Evolutionary conservation across 1,140 invertebrate genomes (phyloP).

Genomic region (Drosophila biarmipes): DNA sequence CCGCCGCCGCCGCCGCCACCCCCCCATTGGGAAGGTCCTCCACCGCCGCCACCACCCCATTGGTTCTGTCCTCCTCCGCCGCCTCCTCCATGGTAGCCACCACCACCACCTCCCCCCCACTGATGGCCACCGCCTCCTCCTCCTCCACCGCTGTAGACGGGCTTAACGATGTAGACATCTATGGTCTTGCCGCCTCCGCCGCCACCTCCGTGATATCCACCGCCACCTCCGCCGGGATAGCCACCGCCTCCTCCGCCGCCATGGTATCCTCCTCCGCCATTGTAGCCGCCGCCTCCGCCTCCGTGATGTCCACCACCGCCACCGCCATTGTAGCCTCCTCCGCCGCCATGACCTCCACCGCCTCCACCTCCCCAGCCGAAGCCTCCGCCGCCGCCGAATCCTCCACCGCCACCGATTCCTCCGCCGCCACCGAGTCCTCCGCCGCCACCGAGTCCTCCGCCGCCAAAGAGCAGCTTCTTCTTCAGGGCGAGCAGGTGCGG

Average conservation of each 20-base stretch:
- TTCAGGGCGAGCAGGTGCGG: conserved; percentile 58
- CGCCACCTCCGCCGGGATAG: conserved; percentile 18
- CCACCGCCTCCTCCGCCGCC: conserved; percentile 27
- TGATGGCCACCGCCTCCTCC: conserved; percentile 24
- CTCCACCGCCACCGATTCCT: conserved; percentile 29
- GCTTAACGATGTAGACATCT: conserved; percentile 52
- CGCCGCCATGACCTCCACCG: conserved; percentile 27
- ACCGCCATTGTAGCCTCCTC: conserved; percentile 12
- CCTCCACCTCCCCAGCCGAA: conserved; percentile 19
- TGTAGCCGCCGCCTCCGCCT: conserved; percentile 17
- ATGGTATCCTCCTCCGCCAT: conserved; percentile 16
- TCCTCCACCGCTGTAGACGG: conserved; percentile 15
- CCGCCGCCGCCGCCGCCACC: conserved; percentile 39
- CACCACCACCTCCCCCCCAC: conserved; percentile 17
- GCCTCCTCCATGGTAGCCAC: conserved; percentile 30
- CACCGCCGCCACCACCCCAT: conserved; percentile 35
- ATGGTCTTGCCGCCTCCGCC: conserved; percentile 23
- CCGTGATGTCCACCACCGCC: conserved; percentile 7
- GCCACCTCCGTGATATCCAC: conserved; percentile 16
- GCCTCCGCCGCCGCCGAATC: conserved; percentile 20
- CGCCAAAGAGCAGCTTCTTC: conserved; percentile 62
- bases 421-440: conserved; percentile 35
- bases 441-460: conserved; percentile 20
- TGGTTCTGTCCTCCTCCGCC: conserved; percentile 41
- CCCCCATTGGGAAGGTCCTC: conserved; percentile 14